Evolutionary conservation across 2,113 vertebrate genomes (phyloP).

Genomic region (Macrotis lagotis): DNA sequence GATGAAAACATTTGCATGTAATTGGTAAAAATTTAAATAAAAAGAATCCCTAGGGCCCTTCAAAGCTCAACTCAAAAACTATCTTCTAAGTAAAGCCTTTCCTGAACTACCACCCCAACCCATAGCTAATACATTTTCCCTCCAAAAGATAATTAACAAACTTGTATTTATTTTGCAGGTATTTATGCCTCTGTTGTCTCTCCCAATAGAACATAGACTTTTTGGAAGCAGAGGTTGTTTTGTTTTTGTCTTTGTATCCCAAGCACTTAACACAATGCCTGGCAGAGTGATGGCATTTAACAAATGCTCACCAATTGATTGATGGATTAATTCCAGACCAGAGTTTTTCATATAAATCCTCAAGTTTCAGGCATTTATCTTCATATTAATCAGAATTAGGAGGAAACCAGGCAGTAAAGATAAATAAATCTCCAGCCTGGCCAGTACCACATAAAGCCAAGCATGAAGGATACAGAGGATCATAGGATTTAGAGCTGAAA

Average conservation of each 20-base stretch:
- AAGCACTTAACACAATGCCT: not conserved
- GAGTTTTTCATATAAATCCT: not conserved
- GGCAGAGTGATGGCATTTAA: not conserved
- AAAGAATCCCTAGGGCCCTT: not conserved
- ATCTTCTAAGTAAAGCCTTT: not conserved
- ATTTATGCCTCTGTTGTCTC: not conserved
- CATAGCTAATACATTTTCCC: not conserved
- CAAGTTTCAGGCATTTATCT: not conserved
- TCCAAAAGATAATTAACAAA: not conserved
- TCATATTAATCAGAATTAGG: not conserved
- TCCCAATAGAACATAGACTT: not conserved
- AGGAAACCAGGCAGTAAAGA: not conserved
- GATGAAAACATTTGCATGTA: no score
- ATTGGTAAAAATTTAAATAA: no score
- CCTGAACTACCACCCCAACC: not conserved
- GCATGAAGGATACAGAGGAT: not conserved
- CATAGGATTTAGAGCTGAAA: not conserved
- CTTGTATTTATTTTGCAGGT: not conserved
- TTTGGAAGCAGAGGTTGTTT: not conserved
- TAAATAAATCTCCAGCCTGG: not conserved
- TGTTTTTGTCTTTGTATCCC: not conserved
- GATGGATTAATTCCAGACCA: slow-evolving; percentile 1
- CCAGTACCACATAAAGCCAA: not conserved
- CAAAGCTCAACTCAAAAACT: not conserved
- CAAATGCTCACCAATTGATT: not conserved